Evolutionary conservation across 2,888 invertebrate species (phyloP).

Genomic region (Phania funesta): DNA sequence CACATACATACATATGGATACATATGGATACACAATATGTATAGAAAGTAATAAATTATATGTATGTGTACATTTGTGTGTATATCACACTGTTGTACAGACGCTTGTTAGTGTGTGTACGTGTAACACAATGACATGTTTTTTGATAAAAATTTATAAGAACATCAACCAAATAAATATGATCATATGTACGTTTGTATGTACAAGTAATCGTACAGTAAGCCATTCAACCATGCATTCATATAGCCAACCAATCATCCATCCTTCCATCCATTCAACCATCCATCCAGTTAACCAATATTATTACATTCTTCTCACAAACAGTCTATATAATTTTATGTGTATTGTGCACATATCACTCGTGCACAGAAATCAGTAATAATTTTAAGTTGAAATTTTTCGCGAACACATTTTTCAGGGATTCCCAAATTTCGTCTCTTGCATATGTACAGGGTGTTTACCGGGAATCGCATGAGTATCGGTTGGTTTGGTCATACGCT

Average conservation of each 20-base stretch:
- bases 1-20: too few relatives aligned
- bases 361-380: background rate
- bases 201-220: background rate
- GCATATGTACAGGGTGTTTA: too few relatives aligned
- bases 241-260: too few relatives aligned
- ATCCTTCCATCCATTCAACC: conserved; percentile 29
- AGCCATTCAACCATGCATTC: conserved; percentile 21
- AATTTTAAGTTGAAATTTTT: conserved; percentile 5
- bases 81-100: background rate
- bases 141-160: conserved; percentile 41
- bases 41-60: too few relatives aligned
- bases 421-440: background rate
- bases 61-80: too few relatives aligned
- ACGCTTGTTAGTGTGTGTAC: background rate
- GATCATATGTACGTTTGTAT: too few relatives aligned
- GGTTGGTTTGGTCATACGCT: too few relatives aligned
- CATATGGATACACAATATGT: too few relatives aligned
- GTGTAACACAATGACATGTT: conserved; percentile 1
- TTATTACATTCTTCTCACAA: conserved; percentile 53
- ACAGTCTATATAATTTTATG: conserved; percentile 28
- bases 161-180: too few relatives aligned
- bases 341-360: background rate
- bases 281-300: conserved; percentile 57
- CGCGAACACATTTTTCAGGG: background rate
- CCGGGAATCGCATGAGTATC: too few relatives aligned